Evolutionary conservation across 2,113 vertebrate genomes (phyloP).

Genomic region (Ifrita kowaldi): DNA sequence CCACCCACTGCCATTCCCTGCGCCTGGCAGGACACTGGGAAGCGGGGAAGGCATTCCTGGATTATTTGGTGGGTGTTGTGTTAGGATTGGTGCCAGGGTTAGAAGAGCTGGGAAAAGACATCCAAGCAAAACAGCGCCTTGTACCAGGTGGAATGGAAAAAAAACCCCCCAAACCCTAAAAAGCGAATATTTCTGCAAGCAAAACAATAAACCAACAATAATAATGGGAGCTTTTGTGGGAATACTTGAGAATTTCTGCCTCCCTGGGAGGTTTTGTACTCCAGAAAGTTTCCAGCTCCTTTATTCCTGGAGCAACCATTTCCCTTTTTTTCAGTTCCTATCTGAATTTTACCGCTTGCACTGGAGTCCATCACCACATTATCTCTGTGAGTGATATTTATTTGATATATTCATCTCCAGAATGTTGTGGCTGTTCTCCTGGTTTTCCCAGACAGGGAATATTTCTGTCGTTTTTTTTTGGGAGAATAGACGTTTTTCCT

Average conservation of each 20-base stretch:
- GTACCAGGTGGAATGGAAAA: neutral
- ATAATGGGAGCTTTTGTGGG: neutral
- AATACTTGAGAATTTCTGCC: neutral
- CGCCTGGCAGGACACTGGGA: fast-evolving
- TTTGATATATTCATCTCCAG: neutral
- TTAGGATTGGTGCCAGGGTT: neutral
- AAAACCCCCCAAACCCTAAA: neutral
- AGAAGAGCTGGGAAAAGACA: neutral
- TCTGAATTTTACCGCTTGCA: neutral
- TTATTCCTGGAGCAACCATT: neutral
- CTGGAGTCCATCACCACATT: neutral
- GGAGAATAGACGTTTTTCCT: neutral
- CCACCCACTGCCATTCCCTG: neutral
- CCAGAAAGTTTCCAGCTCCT: neutral
- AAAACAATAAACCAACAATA: neutral
- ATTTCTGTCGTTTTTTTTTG: neutral
- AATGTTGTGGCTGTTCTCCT: neutral
- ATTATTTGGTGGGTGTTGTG: neutral
- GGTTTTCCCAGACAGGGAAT: neutral
- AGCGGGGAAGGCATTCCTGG: neutral
- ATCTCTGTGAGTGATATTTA: neutral
- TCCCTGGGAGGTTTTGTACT: neutral
- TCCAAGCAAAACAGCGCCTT: neutral
- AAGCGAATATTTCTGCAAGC: neutral
- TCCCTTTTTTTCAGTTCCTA: neutral